These are phyloP conservation scores for Rhinolophus sinicus DNA, from an alignment of 2,113 vertebrate species.

Conservation along the genomic window DNA sequence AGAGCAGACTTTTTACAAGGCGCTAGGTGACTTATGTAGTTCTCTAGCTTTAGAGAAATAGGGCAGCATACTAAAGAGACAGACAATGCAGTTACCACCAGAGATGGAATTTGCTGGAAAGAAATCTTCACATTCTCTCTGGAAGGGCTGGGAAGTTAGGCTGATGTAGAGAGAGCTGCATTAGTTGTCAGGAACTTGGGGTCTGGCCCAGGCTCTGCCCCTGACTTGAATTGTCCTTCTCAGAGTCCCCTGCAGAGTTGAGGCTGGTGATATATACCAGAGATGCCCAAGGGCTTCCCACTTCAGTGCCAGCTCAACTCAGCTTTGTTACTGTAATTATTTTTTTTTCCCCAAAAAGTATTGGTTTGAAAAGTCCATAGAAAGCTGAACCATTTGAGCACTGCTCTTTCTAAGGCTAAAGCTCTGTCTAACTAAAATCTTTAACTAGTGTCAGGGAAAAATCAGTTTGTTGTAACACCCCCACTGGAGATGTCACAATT, in stretches of 20 bases:
- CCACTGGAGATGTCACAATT: slow-evolving; percentile 78
- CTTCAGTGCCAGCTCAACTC: not conserved
- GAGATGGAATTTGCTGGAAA: not conserved
- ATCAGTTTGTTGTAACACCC: slow-evolving; percentile 42
- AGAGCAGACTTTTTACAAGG: not conserved
- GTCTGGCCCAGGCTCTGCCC: not conserved
- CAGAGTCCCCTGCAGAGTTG: not conserved
- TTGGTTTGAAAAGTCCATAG: not conserved
- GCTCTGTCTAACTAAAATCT: not conserved
- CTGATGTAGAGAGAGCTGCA: not conserved
- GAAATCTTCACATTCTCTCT: not conserved
- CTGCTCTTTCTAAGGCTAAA: not conserved
- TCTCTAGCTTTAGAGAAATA: not conserved
- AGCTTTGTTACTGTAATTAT: not conserved
- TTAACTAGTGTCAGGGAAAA: not conserved
- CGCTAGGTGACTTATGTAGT: not conserved
- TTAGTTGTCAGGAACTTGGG: not conserved
- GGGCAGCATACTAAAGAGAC: not conserved
- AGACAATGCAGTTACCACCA: not conserved
- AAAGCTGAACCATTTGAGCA: not conserved
- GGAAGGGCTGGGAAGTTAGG: not conserved
- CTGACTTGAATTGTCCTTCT: not conserved
- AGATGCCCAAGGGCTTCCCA: not conserved
- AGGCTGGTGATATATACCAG: not conserved
- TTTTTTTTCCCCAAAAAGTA: not conserved